Conservation (phyloP, 2,797 vertebrate species). For the Spatula clypeata region DNA sequence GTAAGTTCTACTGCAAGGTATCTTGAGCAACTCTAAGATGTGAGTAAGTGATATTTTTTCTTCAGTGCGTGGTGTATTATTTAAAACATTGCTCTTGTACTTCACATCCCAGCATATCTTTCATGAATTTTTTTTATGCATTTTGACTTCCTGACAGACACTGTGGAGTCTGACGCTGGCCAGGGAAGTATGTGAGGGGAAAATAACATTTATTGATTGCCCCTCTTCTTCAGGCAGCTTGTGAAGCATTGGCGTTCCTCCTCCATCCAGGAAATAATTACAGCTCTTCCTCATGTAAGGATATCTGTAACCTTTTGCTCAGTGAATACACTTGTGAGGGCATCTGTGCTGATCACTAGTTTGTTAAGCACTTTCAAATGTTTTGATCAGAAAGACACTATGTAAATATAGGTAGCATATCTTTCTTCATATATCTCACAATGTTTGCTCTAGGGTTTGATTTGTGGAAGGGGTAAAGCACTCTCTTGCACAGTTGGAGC, state of each 20-base stretch:
- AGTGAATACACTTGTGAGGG: neutral
- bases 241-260: neutral
- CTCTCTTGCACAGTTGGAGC: neutral
- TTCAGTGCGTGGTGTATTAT: neutral
- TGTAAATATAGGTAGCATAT: conserved; percentile 18
- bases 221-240: neutral
- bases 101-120: neutral
- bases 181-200: neutral
- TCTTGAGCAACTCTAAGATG: neutral
- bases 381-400: conserved; percentile 13
- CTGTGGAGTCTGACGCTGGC: neutral
- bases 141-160: neutral
- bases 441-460: conserved; percentile 42
- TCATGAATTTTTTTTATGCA: neutral
- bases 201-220: neutral
- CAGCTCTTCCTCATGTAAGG: neutral
- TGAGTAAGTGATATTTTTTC: neutral
- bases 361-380: conserved; percentile 41
- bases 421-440: conserved; percentile 11
- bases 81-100: neutral
- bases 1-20: neutral
- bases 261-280: neutral
- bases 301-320: neutral
- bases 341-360: neutral
- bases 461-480: neutral